Percentiles rank a stretch among this genome's conserved stretches.
phyloP scores from a whole-genome alignment of 2,113 vertebrate genomes.

The Aleadryas rufinucha region DNA sequence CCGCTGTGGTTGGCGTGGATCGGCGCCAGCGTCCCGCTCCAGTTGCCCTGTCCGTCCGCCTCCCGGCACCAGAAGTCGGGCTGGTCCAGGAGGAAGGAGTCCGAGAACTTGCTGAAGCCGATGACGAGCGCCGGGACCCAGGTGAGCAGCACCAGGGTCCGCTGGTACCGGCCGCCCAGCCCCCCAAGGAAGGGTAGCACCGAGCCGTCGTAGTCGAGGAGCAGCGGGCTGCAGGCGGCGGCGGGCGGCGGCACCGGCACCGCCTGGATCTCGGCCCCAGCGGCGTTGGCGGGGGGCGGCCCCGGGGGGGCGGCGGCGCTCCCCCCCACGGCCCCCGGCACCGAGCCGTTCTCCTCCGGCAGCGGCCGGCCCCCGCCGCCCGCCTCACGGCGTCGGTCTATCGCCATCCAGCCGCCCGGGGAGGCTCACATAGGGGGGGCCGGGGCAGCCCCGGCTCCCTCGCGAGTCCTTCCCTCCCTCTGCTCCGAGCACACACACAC shows the following conservation, averaged over 20 bases:
- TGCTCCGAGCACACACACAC: background rate
- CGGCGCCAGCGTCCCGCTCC: conserved; percentile 59
- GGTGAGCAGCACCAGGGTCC: conserved; percentile 91
- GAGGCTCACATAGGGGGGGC: conserved; percentile 17
- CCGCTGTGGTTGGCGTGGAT: conserved; percentile 7
- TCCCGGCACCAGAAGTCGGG: conserved; percentile 83
- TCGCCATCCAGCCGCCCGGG: conserved; percentile 64
- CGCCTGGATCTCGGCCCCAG: conserved; percentile 68
- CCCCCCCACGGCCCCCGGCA: conserved; percentile 58
- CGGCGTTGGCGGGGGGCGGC: conserved; percentile 21
- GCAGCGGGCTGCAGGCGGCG: conserved; percentile 71
- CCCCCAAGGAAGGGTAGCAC: conserved; percentile 92
- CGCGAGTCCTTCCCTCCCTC: background rate
- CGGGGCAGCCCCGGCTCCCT: conserved; percentile 22
- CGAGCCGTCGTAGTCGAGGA: conserved; percentile 89
- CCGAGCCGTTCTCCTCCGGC: conserved; percentile 73
- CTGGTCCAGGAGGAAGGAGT: conserved; percentile 92
- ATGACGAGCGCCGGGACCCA: conserved; percentile 95
- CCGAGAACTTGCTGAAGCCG: conserved; percentile 95
- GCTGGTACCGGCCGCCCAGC: conserved; percentile 84
- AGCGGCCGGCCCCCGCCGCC: conserved; percentile 53
- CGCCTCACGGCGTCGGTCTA: conserved; percentile 72
- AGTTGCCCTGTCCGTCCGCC: conserved; percentile 70
- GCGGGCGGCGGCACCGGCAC: conserved; percentile 35
- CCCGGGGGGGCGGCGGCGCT: background rate